Percentiles rank a stretch among this genome's conserved stretches.
Conservation (phyloP, 2,797 vertebrate genomes). For the Spinibarbus caldwelli region DNA sequence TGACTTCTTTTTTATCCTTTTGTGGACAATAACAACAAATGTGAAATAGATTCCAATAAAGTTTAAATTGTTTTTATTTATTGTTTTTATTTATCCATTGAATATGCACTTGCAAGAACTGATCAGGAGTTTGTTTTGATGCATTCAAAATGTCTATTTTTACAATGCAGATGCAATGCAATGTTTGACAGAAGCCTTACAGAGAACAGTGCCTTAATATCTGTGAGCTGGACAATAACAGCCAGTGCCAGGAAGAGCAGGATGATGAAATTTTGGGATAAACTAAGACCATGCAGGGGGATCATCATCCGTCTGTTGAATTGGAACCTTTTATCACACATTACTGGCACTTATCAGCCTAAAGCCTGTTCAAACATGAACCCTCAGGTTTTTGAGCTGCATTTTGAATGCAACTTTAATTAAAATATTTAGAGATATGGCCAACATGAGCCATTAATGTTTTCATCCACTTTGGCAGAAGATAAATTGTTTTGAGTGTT, state of each 20-base stretch:
- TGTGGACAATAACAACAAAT: slow-evolving; percentile 14
- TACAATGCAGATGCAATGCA: neutral
- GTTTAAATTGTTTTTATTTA: slow-evolving; percentile 22
- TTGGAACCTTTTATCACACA: no score
- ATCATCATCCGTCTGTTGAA: no score
- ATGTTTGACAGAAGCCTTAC: neutral
- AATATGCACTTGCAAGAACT: neutral
- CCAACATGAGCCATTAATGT: no score
- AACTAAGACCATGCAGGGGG: neutral
- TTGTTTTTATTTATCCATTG: neutral
- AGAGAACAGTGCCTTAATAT: neutral
- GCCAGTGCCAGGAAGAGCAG: neutral
- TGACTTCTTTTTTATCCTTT: slow-evolving; percentile 4
- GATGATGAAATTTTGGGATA: neutral
- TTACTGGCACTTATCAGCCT: neutral
- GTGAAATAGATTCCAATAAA: slow-evolving; percentile 45
- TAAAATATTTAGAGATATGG: no score
- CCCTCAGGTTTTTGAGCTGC: no score
- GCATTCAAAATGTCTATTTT: neutral
- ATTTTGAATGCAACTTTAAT: no score
- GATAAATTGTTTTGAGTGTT: no score
- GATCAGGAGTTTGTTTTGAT: neutral
- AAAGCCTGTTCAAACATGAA: no score
- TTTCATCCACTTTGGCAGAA: no score
- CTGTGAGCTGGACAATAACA: neutral